Conservation (phyloP, 2,113 vertebrate species). For the Actinemys pallida region DNA sequence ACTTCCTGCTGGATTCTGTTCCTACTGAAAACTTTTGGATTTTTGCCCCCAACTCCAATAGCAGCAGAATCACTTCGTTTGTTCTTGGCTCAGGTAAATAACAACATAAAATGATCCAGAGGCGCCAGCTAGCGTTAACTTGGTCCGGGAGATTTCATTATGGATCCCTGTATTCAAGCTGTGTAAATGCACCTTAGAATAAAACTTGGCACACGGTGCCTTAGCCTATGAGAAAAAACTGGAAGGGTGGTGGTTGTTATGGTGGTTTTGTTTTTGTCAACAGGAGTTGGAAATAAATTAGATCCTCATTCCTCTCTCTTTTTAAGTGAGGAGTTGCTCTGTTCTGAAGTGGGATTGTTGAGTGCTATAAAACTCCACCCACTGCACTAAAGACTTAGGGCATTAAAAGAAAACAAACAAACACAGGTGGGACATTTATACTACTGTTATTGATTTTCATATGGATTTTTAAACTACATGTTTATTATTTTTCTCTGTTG, state of each 20-base stretch:
- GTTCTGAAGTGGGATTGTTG: background rate
- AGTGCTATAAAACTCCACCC: background rate
- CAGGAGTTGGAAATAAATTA: background rate
- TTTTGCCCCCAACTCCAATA: background rate
- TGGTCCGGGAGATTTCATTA: background rate
- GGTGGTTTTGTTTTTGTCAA: background rate
- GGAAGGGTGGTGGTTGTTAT: background rate
- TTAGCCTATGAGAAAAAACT: background rate
- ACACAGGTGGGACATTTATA: background rate
- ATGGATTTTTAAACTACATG: background rate
- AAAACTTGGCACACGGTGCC: background rate
- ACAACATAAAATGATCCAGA: background rate
- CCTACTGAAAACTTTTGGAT: background rate
- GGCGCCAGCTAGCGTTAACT: background rate
- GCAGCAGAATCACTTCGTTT: background rate
- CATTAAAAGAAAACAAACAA: background rate
- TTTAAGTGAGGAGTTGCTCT: background rate
- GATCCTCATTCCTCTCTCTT: background rate
- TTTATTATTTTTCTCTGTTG: background rate
- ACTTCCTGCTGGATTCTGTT: background rate
- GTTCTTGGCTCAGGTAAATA: background rate
- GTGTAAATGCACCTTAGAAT: background rate
- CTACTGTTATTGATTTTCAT: conserved; percentile 43
- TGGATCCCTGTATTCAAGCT: background rate
- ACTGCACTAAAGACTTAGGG: background rate